These are phyloP conservation scores for Puffinus mauretanicus DNA, from an alignment of 2,113 vertebrate species.

Conservation along the genomic window DNA sequence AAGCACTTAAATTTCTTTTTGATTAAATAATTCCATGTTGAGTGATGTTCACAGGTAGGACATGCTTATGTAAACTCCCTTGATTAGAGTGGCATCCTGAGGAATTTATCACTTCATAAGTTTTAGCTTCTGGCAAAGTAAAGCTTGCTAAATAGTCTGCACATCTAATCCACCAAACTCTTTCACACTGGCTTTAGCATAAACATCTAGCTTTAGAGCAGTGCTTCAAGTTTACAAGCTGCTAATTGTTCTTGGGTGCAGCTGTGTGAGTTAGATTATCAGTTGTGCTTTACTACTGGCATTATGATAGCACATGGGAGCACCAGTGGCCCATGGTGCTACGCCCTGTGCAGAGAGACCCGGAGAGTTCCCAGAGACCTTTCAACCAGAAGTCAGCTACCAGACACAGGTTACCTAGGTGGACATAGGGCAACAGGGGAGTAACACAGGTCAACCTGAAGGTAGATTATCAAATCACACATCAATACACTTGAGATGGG, in stretches of 20 bases:
- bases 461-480: background rate
- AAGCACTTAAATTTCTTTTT: slow-evolving; percentile 10
- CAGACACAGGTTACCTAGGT: background rate
- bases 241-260: background rate
- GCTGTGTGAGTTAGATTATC: background rate
- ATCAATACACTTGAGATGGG: background rate
- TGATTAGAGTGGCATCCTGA: slow-evolving; percentile 4
- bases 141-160: background rate
- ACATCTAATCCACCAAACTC: background rate
- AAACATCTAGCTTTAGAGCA: background rate
- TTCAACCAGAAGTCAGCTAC: background rate
- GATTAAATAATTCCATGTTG: slow-evolving; percentile 38
- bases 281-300: background rate
- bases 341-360: background rate
- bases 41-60: background rate
- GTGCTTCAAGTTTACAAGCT: background rate
- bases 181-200: background rate
- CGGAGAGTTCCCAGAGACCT: background rate
- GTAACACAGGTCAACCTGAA: background rate
- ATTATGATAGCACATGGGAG: background rate
- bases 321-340: rapidly evolving
- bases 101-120: background rate
- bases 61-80: background rate
- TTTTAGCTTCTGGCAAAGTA: background rate
- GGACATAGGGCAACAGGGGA: background rate